phyloP scores from a whole-genome alignment of 2,797 vertebrate species.

The Myripristis murdjan region DNA sequence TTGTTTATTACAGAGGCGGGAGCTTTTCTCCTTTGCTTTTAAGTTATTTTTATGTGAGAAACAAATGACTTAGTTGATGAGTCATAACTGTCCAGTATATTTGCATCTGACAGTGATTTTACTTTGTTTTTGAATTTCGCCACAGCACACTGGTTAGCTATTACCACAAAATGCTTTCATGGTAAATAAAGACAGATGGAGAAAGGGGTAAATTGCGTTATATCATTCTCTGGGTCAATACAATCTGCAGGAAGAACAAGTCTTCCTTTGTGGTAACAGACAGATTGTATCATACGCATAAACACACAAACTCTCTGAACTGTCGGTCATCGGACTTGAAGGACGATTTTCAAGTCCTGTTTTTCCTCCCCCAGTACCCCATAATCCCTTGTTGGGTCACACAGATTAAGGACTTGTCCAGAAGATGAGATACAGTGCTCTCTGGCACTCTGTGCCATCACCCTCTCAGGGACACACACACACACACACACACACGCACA shows the following conservation, averaged over 20 bases:
- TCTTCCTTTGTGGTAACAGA: too few species aligned
- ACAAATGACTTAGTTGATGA: too few species aligned
- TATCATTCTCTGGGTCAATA: neutral
- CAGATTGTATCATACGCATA: neutral
- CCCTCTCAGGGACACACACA: conserved; percentile 15
- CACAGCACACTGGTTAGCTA: too few species aligned
- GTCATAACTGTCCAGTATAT: too few species aligned
- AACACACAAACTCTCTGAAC: conserved; percentile 12
- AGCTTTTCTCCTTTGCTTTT: too few species aligned
- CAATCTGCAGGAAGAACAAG: neutral
- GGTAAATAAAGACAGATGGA: too few species aligned
- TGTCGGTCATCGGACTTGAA: conserved; percentile 33
- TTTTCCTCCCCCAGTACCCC: conserved; percentile 61
- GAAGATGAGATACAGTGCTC: conserved; percentile 77
- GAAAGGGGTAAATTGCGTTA: too few species aligned
- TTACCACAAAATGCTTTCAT: too few species aligned
- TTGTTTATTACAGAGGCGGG: too few species aligned
- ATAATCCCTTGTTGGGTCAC: conserved; percentile 80
- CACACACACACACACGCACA: conserved; percentile 41
- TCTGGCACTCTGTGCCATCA: conserved; percentile 66
- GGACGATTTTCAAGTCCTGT: conserved; percentile 53
- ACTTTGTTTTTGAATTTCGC: too few species aligned
- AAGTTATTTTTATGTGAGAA: too few species aligned
- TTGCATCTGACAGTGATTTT: too few species aligned
- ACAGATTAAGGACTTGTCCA: conserved; percentile 82